Base-by-base conservation (phyloP, 1,140 invertebrate species). In the Drosophila melanica region DNA sequence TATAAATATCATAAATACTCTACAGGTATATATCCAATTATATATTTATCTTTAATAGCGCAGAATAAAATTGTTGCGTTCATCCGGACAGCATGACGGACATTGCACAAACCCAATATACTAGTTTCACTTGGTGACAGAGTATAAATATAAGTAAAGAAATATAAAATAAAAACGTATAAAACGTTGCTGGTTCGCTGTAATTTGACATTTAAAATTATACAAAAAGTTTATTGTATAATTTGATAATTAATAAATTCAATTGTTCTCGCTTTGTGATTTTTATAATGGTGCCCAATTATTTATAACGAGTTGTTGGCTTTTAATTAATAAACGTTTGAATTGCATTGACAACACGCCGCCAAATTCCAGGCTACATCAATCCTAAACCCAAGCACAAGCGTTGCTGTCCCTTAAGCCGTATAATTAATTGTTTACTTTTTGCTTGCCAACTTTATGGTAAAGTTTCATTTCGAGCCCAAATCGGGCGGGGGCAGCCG, bases 351-450 rank as follows among this genome's bases (percentile, higher is more conserved):
- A 76, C 63, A 77, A 35, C 27, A 12, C 6, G 44, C 11, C 18
- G 3, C 3, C 50, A n/a, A 10, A 20, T 27, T 44, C 42, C 11
- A 4, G 16, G 10, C 45, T 18, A 12, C n/a, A 51, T 14, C 50
- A 55, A 73, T 60, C 68, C 54, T 45, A 16, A 69, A 54, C 50
- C 48, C 55, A 16, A 47, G n/a, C 50, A 44, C 60, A n/a, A 47
- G n/a, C 33, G 30, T 54, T 55, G 77, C 60, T 76, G 82, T 87
- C 82, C 82, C 53, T 79, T 87, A 73, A 54, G 42, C 60, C 62
- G 76, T 82, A 74, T 86, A 82, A 86, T 86, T 86, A 82, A 87
- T 86, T 79, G 82, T 79, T 86, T 72, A 69, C 71, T 74, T 81
- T 68, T 65, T 48, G 45, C 50, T 67, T 39, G 37, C 42, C 66